Evolutionary conservation across 2,888 invertebrate species (phyloP).

Genomic region (Microctonus hyperodae): DNA sequence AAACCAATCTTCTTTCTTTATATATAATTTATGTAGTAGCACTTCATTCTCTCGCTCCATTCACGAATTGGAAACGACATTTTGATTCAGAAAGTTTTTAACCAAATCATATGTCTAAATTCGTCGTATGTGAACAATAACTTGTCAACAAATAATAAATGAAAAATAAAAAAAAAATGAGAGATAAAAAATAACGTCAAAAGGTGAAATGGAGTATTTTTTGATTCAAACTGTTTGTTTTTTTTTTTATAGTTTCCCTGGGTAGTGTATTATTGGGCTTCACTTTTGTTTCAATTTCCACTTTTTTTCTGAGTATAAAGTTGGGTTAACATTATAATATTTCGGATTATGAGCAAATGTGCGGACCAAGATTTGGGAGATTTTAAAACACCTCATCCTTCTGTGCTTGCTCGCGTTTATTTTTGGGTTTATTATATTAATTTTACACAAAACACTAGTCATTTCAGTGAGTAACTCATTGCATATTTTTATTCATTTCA

Average conservation of each 20-base stretch:
- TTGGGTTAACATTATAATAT: neutral
- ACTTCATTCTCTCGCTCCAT: neutral
- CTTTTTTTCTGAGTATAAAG: neutral
- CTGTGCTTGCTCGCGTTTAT: conserved; percentile 5
- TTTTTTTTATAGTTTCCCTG: neutral
- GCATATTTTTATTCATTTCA: conserved; percentile 7
- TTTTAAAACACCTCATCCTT: conserved; percentile 4
- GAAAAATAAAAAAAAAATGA: no score
- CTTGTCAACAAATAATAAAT: no score
- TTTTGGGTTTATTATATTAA: conserved; percentile 14
- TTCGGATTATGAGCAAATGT: no score
- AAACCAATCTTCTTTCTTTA: conserved; percentile 13
- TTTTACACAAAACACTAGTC: conserved; percentile 18
- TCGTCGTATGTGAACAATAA: no score
- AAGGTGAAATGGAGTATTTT: no score
- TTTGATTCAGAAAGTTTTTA: conserved; percentile 11
- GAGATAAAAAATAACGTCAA: neutral
- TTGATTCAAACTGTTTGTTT: no score
- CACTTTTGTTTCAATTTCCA: neutral
- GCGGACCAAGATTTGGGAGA: neutral
- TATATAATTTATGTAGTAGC: conserved; percentile 1
- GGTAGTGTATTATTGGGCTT: neutral
- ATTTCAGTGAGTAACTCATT: conserved; percentile 9
- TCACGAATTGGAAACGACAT: neutral
- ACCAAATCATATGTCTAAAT: neutral